Percentiles rank a stretch among this genome's conserved stretches.
Conservation (phyloP, 2,113 vertebrate species). For the Chamaea fasciata region DNA sequence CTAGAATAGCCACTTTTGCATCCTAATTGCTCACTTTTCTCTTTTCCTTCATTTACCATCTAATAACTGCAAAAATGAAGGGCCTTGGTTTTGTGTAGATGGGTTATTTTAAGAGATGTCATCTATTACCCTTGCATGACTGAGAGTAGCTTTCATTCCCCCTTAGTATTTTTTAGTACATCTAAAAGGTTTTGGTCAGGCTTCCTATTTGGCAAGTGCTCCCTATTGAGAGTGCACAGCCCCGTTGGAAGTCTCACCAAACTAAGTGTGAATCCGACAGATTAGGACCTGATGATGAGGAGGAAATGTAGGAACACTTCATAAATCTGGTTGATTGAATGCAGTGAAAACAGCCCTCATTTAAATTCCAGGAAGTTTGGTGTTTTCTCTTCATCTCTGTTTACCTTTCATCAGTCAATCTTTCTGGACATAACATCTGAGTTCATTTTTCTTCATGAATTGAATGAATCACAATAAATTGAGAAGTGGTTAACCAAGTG, state of each 20-base stretch:
- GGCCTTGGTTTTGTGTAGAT: not conserved
- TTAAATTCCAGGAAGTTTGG: not conserved
- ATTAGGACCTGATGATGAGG: not conserved
- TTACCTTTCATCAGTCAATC: not conserved
- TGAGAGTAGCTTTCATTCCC: not conserved
- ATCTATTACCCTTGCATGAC: not conserved
- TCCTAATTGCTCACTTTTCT: not conserved
- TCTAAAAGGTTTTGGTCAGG: not conserved
- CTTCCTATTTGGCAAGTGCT: not conserved
- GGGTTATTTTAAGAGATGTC: not conserved
- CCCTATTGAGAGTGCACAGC: not conserved
- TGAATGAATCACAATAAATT: not conserved
- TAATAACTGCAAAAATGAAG: not conserved
- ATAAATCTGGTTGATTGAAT: not conserved
- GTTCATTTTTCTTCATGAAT: not conserved
- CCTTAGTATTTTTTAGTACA: not conserved
- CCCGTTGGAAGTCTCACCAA: not conserved
- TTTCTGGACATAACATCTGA: not conserved
- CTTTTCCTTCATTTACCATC: not conserved
- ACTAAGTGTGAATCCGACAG: not conserved
- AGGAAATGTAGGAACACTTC: not conserved
- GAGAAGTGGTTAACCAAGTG: not conserved
- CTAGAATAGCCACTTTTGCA: conserved; percentile 6
- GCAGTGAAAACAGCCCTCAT: not conserved
- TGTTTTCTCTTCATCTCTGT: not conserved